These are phyloP conservation scores for Zeugodacus cucurbitae DNA, from an alignment of 1,140 invertebrate genomes.

Conservation along the genomic window DNA sequence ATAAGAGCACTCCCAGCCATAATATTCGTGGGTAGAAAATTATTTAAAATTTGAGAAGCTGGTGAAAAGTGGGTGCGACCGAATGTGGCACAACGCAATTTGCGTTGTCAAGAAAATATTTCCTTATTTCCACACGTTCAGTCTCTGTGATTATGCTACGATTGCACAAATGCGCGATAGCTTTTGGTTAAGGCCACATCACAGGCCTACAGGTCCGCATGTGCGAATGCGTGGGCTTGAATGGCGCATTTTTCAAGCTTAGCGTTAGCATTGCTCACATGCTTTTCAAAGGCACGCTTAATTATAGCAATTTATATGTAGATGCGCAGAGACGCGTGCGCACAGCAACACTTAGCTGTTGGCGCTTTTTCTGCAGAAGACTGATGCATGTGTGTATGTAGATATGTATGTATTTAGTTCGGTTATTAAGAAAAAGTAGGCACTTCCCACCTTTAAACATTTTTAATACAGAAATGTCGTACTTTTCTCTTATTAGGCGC, in stretches of 20 bases:
- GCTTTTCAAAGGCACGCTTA: background rate
- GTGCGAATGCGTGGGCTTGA: background rate
- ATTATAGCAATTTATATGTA: constrained; percentile 27
- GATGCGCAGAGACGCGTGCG: background rate
- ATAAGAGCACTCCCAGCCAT: background rate
- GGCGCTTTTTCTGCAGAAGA: no score
- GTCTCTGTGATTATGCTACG: background rate
- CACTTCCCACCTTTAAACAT: background rate
- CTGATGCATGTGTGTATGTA: background rate
- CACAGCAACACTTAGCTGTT: background rate
- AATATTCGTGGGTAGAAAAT: background rate
- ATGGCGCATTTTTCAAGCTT: background rate
- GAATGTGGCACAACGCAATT: background rate
- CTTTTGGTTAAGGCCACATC: background rate
- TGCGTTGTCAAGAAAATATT: background rate
- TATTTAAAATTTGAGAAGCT: background rate
- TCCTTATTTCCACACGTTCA: background rate
- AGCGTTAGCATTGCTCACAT: background rate
- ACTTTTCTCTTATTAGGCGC: background rate
- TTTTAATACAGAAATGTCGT: background rate
- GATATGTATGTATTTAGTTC: background rate
- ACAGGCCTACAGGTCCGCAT: background rate
- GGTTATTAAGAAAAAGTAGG: background rate
- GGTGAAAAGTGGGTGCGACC: background rate
- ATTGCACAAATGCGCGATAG: background rate